phyloP scores from a whole-genome alignment of 2,113 vertebrate species.

The Ageneiosus marmoratus region DNA sequence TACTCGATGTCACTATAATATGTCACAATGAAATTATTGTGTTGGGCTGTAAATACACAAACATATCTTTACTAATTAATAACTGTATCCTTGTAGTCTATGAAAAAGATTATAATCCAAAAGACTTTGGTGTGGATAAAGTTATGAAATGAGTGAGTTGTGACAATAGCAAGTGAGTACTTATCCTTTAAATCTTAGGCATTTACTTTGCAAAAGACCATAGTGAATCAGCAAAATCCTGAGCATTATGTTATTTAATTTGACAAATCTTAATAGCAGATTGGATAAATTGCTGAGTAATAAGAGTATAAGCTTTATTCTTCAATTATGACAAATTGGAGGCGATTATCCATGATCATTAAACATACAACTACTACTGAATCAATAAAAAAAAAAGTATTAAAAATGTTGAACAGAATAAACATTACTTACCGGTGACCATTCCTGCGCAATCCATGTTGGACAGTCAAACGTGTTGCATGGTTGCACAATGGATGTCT shows the following conservation, averaged over 20 bases:
- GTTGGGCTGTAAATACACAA: neutral
- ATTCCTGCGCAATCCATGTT: constrained; percentile 95
- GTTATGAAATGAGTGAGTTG: neutral
- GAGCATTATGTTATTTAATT: neutral
- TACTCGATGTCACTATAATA: neutral
- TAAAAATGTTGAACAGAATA: constrained; percentile 6
- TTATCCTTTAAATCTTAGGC: neutral
- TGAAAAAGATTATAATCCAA: neutral
- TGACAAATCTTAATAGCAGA: neutral
- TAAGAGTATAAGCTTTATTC: neutral
- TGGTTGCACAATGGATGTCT: constrained; percentile 86
- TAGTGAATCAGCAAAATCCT: neutral
- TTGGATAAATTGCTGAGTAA: neutral
- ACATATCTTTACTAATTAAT: neutral
- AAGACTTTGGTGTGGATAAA: neutral
- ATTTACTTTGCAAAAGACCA: neutral
- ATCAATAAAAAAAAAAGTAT: neutral
- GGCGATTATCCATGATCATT: too few species aligned
- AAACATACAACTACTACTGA: neutral
- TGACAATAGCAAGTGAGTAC: neutral
- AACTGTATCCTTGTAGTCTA: neutral
- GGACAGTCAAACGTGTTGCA: constrained; percentile 96
- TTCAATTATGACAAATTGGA: neutral
- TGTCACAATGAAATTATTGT: neutral
- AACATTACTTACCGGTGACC: constrained; percentile 87